A percentile compares a stretch with the other conserved stretches of the same genome.
Conservation (phyloP, 2,113 vertebrate species). For the Vulpes ferrilata region DNA sequence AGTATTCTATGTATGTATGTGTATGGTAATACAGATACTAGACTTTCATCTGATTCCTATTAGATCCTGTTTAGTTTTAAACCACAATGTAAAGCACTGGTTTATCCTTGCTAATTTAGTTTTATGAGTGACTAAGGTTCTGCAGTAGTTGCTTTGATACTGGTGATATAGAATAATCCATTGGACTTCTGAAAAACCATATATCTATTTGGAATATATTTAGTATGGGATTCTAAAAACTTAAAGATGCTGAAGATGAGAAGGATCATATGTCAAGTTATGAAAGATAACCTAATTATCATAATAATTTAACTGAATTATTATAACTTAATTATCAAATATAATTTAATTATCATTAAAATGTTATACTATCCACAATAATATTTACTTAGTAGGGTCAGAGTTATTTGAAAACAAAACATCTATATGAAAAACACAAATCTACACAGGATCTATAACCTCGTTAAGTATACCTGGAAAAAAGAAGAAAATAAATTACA, state of each 20-base stretch:
- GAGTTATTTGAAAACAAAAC: constrained; percentile 39
- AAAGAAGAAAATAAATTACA: background rate
- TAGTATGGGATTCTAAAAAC: constrained; percentile 3
- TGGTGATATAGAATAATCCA: background rate
- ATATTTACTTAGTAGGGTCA: constrained; percentile 12
- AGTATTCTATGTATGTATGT: background rate
- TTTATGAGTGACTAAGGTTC: background rate
- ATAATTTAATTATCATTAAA: constrained; percentile 25
- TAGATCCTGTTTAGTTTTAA: background rate
- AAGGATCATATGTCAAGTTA: constrained; percentile 24
- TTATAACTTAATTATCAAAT: background rate
- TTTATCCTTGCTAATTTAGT: constrained; percentile 28
- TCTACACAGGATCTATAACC: background rate
- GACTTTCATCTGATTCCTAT: background rate
- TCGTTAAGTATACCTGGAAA: background rate
- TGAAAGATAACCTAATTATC: constrained; percentile 38
- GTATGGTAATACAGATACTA: background rate
- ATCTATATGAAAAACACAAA: background rate
- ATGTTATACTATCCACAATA: background rate
- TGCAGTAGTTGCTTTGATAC: constrained; percentile 16
- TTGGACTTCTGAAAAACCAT: background rate
- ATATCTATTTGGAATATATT: background rate
- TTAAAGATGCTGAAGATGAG: background rate
- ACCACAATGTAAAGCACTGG: background rate
- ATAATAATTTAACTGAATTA: constrained; percentile 21